Evolutionary conservation across 2,797 vertebrate species (phyloP).

Genomic region (Fundulus diaphanus): DNA sequence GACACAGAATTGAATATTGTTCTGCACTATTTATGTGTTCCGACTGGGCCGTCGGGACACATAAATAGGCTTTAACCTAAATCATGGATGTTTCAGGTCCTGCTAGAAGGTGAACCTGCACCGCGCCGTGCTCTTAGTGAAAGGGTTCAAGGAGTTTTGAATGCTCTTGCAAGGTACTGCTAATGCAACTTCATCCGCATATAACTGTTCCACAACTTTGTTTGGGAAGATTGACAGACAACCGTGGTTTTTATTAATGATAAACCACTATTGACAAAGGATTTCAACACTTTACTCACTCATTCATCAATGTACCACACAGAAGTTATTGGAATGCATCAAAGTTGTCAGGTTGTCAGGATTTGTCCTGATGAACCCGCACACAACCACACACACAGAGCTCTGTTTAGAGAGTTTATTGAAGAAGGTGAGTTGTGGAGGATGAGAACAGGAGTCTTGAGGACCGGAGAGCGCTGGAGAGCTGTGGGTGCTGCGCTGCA

Average conservation of each 20-base stretch:
- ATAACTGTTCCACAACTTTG: not conserved
- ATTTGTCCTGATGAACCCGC: too few relatives aligned
- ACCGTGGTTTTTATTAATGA: too few relatives aligned
- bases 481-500: too few relatives aligned
- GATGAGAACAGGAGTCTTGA: too few relatives aligned
- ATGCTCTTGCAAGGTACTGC: not conserved
- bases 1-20: not conserved
- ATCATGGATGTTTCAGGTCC: not conserved
- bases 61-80: not conserved
- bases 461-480: too few relatives aligned
- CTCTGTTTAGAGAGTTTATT: too few relatives aligned
- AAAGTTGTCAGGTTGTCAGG: too few relatives aligned
- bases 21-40: not conserved
- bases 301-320: not conserved
- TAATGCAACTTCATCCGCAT: not conserved
- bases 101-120: not conserved
- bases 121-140: too few relatives aligned
- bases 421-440: too few relatives aligned
- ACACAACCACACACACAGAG: too few relatives aligned
- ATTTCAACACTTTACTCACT: not conserved
- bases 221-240: not conserved
- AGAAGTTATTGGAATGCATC: not conserved
- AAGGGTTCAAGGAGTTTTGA: not conserved
- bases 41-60: not conserved
- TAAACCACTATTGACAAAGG: not conserved